Base-by-base conservation (phyloP, 2,888 invertebrate genomes). In the Caradrina clavipalpis region DNA sequence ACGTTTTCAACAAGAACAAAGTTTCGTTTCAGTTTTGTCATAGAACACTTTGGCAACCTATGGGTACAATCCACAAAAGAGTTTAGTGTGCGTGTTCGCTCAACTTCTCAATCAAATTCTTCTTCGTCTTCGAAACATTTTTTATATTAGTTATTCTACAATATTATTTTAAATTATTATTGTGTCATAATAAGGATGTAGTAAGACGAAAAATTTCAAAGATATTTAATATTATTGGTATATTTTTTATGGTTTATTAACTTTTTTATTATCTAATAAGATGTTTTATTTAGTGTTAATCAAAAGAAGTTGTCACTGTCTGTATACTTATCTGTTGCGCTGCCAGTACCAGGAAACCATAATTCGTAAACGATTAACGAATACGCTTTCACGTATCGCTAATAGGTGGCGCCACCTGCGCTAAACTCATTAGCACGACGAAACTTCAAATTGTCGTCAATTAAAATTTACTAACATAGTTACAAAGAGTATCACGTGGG, bases 381-480 rank as follows among this genome's bases (percentile, higher is more conserved):
- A 74, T 80, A 75, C 82, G 78, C 77, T 83, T 76, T 74, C 82
- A 84, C 86, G 83, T 82, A 78, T 84, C 67, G 74, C 85, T 88
- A 88, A 86, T 86, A 85, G 81, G 82, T 78, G 82, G 85, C 84
- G 80, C 79, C 91, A 90, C 87, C 90, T 90, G 90, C 78, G 75
- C 76, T 78, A 60, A 84, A 87, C 85, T 89, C 89, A 88, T 91
- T 90, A 88, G 82, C 74, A 45, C 15, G 86, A 66, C 71, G 85
- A 79, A 88, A 88, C 87, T 89, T 87, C 82, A 82, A 89, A 91
- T 88, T 80, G 86, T 86, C 88, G 86, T 76, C 87, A 78, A 88
- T 90, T 90, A 89, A 84, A 89, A 84, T 87, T 85, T 76, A 88
- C 90, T 90, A 88, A 85, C 86, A 85, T 84, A 83, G 81, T 84